A percentile compares a stretch with the other conserved stretches of the same genome.
Evolutionary conservation across 2,113 vertebrate species (phyloP).

Genomic region (Lamprotornis superbus): DNA sequence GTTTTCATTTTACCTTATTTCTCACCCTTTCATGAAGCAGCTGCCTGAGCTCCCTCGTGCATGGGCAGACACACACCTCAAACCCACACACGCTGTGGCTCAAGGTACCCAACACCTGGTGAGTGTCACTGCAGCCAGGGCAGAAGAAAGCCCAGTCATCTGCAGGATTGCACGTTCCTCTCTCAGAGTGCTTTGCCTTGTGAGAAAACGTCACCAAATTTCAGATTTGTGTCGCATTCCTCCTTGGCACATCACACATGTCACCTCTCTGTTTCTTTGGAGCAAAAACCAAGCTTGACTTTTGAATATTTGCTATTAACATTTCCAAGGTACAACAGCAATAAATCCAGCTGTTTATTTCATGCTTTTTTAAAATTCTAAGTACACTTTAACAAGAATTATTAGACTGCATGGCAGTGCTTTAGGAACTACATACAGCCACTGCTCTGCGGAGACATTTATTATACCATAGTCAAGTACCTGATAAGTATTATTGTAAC

Average conservation of each 20-base stretch:
- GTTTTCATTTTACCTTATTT: conserved; percentile 33
- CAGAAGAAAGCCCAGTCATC: not conserved
- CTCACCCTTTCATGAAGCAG: not conserved
- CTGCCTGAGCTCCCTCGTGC: not conserved
- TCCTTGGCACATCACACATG: not conserved
- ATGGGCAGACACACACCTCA: accelerated
- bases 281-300: not conserved
- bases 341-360: not conserved
- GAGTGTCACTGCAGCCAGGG: not conserved
- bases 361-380: not conserved
- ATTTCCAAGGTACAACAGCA: not conserved
- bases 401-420: not conserved
- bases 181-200: not conserved
- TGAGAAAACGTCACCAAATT: not conserved
- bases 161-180: not conserved
- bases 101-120: not conserved
- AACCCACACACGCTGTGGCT: not conserved
- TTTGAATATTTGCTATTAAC: not conserved
- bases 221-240: not conserved
- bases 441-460: not conserved
- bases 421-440: not conserved
- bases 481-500: not conserved
- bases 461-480: not conserved
- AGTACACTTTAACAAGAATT: not conserved
- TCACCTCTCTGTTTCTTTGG: not conserved